Percentiles rank a stretch among this genome's conserved stretches.
Conservation (phyloP, 2,797 vertebrate genomes). For the Gorsachius magnificus region DNA sequence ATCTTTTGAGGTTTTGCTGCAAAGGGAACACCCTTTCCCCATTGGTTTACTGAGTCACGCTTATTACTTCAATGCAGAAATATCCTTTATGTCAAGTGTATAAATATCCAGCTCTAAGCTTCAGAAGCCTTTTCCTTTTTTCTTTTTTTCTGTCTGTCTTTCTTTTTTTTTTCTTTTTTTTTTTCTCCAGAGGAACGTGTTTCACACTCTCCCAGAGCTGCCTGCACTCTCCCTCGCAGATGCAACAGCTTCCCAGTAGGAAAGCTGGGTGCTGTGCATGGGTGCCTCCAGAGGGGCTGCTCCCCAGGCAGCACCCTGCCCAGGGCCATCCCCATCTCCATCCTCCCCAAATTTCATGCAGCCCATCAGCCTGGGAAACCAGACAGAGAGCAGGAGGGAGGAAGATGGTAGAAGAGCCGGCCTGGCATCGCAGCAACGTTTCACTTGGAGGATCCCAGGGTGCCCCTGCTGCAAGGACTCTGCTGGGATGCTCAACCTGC, state of each 20-base stretch:
- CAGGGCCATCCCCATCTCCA: not conserved
- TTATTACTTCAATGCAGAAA: conserved; percentile 71
- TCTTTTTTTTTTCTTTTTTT: not conserved
- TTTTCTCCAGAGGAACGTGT: rapidly evolving
- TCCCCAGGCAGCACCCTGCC: not conserved
- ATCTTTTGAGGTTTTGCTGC: conserved; percentile 70
- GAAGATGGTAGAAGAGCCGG: not conserved
- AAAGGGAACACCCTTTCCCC: conserved; percentile 70
- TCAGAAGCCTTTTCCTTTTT: conserved; percentile 47
- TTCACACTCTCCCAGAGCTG: not conserved
- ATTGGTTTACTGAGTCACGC: conserved; percentile 68
- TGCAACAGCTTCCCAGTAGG: not conserved
- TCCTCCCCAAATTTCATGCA: not conserved
- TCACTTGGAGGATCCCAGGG: not conserved
- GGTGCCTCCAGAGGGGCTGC: too few relatives aligned
- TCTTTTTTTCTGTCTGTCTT: not conserved
- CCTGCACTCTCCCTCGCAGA: not conserved
- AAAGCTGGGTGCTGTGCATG: not conserved
- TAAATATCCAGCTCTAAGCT: conserved; percentile 67
- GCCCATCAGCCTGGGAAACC: not conserved
- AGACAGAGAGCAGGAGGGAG: not conserved
- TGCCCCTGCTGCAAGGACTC: not conserved
- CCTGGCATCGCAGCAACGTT: rapidly evolving
- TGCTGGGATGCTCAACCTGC: not conserved
- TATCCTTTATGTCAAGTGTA: conserved; percentile 68